Base-by-base conservation (phyloP, 2,888 invertebrate species). In the Boloria selene region DNA sequence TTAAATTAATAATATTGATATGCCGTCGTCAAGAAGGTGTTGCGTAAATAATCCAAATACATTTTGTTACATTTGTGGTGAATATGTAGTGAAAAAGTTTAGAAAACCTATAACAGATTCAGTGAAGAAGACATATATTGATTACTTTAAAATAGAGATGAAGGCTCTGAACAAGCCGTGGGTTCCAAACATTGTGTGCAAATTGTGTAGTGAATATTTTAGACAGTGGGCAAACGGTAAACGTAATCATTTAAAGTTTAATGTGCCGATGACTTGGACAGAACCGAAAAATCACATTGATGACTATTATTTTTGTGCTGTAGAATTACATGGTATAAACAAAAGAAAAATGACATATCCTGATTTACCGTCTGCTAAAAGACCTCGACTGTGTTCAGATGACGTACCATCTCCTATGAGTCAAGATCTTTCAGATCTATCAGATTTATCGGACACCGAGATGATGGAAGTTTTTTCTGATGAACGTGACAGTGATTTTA, bases 201-300 rank as follows among this genome's bases (percentile, higher is more conserved):
- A 26, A 5, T 4, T 58, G 31, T 67, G 55, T 64, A 55, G 60
- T 3, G 47, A 50, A 42, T 49, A 22, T 64, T 45, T 64, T 49
- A 31, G 50, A 10, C 56, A 51, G 22, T 58, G 51, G 52, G 17
- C 16, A 38, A 56, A 38, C 51, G 31, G 18, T 45, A 52, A 64
- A 58, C 22, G 49, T 42, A 53, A 49, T 31, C 45, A 60, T 22
- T 50, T 60, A 13, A 62, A 45, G 44, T 63, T 55, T 59, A 44
- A 22, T 58, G 51, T 18, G 17, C 61, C 66, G 18, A 59, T 67
- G 62, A 64, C 60, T 45, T 64, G 64, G 65, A 38, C 44, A 54
- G 61, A 67, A 61, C 69, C 61, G 45, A n/a, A 13, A 53, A 70
- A 70, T 31, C 63, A 65, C 55, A 47, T 47, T 52, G 63, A 67